phyloP scores from a whole-genome alignment of 2,113 vertebrate genomes.

The Cyanoderma ruficeps region DNA sequence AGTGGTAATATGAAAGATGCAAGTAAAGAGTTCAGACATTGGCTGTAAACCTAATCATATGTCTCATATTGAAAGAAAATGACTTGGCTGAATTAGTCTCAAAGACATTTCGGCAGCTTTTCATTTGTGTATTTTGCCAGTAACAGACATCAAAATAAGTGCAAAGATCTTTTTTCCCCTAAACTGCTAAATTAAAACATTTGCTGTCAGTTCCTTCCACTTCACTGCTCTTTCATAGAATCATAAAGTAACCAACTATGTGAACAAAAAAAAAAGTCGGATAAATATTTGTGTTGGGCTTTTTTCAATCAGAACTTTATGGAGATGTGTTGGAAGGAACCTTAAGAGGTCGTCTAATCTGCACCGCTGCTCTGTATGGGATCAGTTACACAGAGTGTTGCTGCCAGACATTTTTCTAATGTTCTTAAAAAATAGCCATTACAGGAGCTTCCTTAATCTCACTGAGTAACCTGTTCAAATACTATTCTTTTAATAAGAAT shows the following conservation, averaged over 20 bases:
- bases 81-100: background rate
- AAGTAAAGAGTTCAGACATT: background rate
- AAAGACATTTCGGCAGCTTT: constrained; percentile 7
- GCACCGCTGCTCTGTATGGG: background rate
- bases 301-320: background rate
- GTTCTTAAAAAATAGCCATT: background rate
- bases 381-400: background rate
- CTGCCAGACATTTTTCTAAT: background rate
- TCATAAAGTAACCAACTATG: background rate
- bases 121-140: background rate
- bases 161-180: background rate
- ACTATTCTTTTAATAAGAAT: background rate
- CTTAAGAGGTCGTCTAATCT: background rate
- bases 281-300: background rate
- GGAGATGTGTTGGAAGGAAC: background rate
- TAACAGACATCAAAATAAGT: constrained; percentile 1
- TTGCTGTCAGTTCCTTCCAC: constrained; percentile 17
- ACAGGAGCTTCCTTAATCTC: background rate
- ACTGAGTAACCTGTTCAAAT: background rate
- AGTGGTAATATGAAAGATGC: background rate
- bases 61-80: background rate
- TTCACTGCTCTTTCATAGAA: background rate
- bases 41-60: background rate
- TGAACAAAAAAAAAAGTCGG: background rate
- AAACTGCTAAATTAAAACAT: constrained; percentile 33